Evolutionary conservation across 1,140 invertebrate genomes (phyloP).

Genomic region (Chrysopa pallens): DNA sequence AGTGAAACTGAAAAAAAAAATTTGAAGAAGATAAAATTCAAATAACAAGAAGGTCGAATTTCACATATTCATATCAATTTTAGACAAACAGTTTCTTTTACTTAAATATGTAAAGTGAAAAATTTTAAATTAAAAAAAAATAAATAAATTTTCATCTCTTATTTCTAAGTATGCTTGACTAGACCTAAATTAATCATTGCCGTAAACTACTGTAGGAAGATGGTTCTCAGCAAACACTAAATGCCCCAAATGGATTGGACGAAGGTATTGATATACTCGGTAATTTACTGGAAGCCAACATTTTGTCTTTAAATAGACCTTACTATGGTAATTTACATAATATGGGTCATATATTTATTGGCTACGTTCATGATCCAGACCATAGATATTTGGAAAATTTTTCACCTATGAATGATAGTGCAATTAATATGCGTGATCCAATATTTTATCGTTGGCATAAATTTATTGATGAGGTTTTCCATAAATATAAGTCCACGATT

Average conservation of each 20-base stretch:
- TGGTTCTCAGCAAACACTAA: conserved; percentile 20
- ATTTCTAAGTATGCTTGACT: too few relatives aligned
- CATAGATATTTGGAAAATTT: conserved; percentile 8
- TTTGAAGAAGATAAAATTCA: too few relatives aligned
- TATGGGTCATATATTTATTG: conserved; percentile 25
- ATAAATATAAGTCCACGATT: conserved; percentile 21
- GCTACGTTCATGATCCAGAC: conserved; percentile 17
- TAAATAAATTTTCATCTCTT: too few relatives aligned
- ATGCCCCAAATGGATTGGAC: conserved; percentile 12
- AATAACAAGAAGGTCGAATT: too few relatives aligned
- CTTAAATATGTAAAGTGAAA: too few relatives aligned
- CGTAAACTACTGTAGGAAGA: conserved; percentile 10
- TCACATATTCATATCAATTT: too few relatives aligned
- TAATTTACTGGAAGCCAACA: conserved; percentile 32
- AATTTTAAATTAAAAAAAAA: too few relatives aligned
- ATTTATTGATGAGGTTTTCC: conserved; percentile 23
- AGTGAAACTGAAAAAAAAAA: too few relatives aligned
- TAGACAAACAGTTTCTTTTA: too few relatives aligned
- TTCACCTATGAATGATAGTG: conserved; percentile 14
- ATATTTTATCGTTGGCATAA: conserved; percentile 23
- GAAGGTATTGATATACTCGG: conserved; percentile 36
- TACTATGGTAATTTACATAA: conserved; percentile 40
- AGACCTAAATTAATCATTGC: too few relatives aligned
- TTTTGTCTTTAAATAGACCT: conserved; percentile 26
- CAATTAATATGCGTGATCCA: conserved; percentile 21